Evolutionary conservation across 1,140 invertebrate species (phyloP).

Genomic region (Diabrotica undecimpunctata): DNA sequence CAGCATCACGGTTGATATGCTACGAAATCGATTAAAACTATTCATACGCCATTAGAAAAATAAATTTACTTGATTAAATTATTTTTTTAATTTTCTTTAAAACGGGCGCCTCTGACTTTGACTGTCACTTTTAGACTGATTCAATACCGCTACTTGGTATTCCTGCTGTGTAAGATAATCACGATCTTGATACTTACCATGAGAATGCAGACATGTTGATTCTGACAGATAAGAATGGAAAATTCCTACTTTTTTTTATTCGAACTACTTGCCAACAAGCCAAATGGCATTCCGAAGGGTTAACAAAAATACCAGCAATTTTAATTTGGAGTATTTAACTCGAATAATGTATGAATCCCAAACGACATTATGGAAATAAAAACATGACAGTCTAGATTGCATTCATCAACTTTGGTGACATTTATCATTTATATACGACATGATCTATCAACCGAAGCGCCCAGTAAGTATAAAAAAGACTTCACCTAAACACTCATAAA

Average conservation of each 20-base stretch:
- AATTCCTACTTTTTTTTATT: slow-evolving; percentile 5
- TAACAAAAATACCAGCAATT: neutral
- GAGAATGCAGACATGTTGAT: slow-evolving; percentile 18
- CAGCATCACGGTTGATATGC: no score
- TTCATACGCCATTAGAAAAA: no score
- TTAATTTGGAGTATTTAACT: slow-evolving; percentile 3
- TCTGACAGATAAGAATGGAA: slow-evolving; percentile 5
- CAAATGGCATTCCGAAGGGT: neutral
- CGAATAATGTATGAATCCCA: neutral
- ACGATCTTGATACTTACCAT: slow-evolving; percentile 12
- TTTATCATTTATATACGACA: no score
- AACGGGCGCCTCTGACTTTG: neutral
- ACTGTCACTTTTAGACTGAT: slow-evolving; percentile 4
- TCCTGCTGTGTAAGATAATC: slow-evolving; percentile 14
- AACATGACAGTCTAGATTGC: no score
- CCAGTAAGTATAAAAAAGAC: no score
- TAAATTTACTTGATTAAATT: no score
- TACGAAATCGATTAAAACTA: no score
- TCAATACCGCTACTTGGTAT: slow-evolving; percentile 16
- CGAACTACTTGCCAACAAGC: neutral
- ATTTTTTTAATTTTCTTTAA: no score
- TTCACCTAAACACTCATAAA: no score
- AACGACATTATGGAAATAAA: neutral
- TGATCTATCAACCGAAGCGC: no score
- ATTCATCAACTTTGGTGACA: no score